Percentiles rank a stretch among this genome's conserved stretches.
Conservation (phyloP, 2,113 vertebrate species). For the Sakesphorus luctuosus region DNA sequence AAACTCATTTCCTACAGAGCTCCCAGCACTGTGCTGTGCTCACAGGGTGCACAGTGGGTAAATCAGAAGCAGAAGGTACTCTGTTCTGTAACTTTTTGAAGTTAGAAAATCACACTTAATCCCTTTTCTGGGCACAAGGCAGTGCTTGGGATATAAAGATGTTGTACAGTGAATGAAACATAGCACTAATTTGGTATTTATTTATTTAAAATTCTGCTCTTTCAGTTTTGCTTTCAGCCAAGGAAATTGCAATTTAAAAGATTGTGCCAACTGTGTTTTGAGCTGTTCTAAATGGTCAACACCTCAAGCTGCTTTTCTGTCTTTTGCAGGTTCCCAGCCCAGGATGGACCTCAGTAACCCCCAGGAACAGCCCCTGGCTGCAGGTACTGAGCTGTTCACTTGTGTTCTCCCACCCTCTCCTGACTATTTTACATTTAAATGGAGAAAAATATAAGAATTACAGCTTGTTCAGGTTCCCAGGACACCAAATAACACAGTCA, state of each 20-base stretch:
- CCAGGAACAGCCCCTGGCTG: conserved; percentile 66
- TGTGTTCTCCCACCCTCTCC: not conserved
- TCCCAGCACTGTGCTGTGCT: not conserved
- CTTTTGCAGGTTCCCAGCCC: conserved; percentile 70
- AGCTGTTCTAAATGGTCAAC: not conserved
- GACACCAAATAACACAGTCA: not conserved
- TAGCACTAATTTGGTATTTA: not conserved
- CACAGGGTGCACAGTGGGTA: not conserved
- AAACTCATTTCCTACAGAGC: not conserved
- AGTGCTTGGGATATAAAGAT: not conserved
- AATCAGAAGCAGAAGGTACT: not conserved
- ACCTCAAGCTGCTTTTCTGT: not conserved
- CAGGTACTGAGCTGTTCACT: conserved; percentile 67
- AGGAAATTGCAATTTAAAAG: not conserved
- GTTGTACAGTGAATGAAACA: not conserved
- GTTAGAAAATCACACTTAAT: not conserved
- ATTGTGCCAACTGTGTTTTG: accelerated
- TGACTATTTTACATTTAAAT: not conserved
- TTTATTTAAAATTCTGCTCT: not conserved
- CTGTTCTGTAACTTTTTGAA: not conserved
- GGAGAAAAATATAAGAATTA: not conserved
- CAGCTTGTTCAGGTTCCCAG: not conserved
- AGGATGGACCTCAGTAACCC: conserved; percentile 70
- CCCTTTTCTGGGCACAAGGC: not conserved
- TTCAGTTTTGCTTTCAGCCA: not conserved